Evolutionary conservation across 2,113 vertebrate genomes (phyloP), one percentile per base, ranked within the genome.

Genomic region (Aviceda subcristata): DNA sequence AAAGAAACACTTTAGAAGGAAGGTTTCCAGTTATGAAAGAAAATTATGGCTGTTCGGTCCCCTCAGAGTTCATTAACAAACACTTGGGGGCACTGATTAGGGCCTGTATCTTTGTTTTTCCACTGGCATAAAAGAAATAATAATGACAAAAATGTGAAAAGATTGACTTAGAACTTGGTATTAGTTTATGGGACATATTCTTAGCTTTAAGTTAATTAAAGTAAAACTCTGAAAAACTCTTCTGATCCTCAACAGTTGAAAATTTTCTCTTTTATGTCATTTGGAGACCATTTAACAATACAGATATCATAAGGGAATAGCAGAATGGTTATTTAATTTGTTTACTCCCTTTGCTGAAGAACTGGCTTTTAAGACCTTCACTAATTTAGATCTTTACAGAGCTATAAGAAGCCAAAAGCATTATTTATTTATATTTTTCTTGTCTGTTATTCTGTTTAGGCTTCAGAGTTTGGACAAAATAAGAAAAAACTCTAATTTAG

Each of bases 31-130:
- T 92, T 93, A 72, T 53, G 27, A 39, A 93, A 94, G 63, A 64
- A 73, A 82, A 50, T 88, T 85, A 73, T 60, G 64, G 36, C 66
- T 93, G 50, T 94, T 96, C 63, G 43, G 64, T 94, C 66, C 66
- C 68, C 18, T 90, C 59, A n/a, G 82, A 92, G 56, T 80, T 93
- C 63, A 75, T 91, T 90, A 91, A 84, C 74, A 94, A 89, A 90
- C 88, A 86, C 60, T 76, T 86, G 80, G 91, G 91, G 89, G 30
- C 48, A 62, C 75, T 90, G 62, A 87, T 95, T 96, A 74, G 24
- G 55, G 57, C 23, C 36, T 80, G 16, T 76, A 15, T 85, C 71
- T 91, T 96, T 95, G 74, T 60, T 94, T 96, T 90, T 60, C 78
- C 50, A 77, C 21, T 8, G 11, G 50, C 45, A 50, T 48, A 92